These are phyloP conservation scores for Spodoptera frugiperda DNA, from an alignment of 1,140 invertebrate species.

Conservation along the genomic window DNA sequence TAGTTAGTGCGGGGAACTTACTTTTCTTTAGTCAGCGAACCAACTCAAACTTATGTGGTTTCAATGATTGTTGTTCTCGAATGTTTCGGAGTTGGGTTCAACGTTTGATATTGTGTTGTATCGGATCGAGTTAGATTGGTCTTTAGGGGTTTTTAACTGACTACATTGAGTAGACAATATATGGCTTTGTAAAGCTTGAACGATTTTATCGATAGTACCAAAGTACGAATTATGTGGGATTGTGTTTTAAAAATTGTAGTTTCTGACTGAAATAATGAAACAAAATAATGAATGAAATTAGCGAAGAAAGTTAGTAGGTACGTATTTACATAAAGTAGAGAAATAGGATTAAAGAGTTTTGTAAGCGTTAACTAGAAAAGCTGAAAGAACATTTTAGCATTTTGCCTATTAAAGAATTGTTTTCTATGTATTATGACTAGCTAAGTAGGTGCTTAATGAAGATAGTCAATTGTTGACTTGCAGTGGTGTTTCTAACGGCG, in stretches of 20 bases:
- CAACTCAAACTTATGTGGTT: conserved; percentile 13
- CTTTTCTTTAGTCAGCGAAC: conserved; percentile 1
- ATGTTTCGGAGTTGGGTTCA: neutral
- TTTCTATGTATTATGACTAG: neutral
- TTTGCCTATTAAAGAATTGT: neutral
- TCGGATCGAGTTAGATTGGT: neutral
- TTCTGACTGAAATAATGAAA: neutral
- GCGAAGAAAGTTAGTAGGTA: no score
- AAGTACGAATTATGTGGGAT: no score
- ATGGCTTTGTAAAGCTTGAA: neutral
- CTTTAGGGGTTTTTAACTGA: no score
- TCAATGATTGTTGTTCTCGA: conserved; percentile 22
- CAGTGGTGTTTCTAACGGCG: conserved; percentile 16
- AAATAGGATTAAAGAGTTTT: no score
- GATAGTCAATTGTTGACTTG: conserved; percentile 32
- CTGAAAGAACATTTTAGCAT: no score
- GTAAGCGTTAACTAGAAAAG: no score
- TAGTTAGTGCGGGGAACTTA: conserved; percentile 17
- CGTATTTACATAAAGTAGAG: no score
- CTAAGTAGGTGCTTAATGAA: neutral
- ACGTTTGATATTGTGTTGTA: neutral
- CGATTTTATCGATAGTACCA: no score
- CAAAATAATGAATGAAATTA: neutral
- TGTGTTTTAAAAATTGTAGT: no score
- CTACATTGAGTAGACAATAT: no score